A percentile compares a stretch with the other conserved stretches of the same genome.
Conservation (phyloP, 2,797 vertebrate species). For the Malurus splendens region DNA sequence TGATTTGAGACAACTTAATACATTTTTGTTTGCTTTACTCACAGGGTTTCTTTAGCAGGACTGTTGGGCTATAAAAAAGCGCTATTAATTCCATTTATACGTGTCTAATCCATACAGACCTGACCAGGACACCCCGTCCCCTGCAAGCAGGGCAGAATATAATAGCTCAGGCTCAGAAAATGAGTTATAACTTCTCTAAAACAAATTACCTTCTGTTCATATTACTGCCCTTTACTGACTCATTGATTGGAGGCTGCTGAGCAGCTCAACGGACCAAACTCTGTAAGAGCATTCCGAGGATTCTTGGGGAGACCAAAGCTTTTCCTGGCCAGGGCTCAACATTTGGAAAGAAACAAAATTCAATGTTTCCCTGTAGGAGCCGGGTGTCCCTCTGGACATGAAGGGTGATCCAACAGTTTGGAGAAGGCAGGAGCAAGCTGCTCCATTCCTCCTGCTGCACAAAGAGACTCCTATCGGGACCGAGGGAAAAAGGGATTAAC, state of each 20-base stretch:
- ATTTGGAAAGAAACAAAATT: constrained; percentile 11
- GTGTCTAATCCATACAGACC: background rate
- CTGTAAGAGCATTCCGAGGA: constrained; percentile 25
- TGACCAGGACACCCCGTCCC: background rate
- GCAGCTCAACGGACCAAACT: background rate
- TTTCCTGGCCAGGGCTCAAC: constrained; percentile 53
- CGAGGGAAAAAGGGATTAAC: background rate
- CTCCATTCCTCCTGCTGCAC: constrained; percentile 15
- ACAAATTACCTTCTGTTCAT: constrained; percentile 16
- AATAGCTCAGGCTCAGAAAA: background rate
- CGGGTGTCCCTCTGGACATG: background rate
- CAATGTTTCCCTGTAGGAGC: constrained; percentile 36
- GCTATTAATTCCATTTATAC: background rate
- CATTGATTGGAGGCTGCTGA: background rate
- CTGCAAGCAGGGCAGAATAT: background rate
- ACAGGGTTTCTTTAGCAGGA: background rate
- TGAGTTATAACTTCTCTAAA: background rate
- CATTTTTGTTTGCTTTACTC: constrained; percentile 5
- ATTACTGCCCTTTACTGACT: constrained; percentile 1
- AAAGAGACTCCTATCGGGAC: background rate
- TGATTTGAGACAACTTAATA: background rate
- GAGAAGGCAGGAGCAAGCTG: background rate
- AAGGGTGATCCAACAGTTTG: background rate
- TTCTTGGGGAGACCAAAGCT: constrained; percentile 54
- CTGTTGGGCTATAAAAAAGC: background rate